Base-by-base conservation (phyloP, 2,113 vertebrate species). In the Rhadina sibilatrix region DNA sequence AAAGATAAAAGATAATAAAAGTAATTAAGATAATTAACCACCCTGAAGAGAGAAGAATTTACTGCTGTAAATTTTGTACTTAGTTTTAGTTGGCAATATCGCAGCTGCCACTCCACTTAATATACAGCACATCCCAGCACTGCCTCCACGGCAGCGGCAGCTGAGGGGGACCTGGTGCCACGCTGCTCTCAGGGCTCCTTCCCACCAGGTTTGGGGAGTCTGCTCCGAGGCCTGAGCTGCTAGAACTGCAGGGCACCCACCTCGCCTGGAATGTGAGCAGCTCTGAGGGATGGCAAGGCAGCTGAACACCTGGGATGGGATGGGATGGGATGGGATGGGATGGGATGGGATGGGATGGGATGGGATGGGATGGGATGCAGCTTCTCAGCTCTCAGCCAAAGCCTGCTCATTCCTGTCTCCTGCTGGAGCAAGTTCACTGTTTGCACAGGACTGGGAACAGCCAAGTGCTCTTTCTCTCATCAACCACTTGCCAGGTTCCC, bases 11-110 rank as follows among this genome's bases (percentile, higher is more conserved):
- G 98, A 98, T 98, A 98, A 98, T 98, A 98, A 98, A 98, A 98
- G 98, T 98, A 98, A 98, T 98, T 98, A 98, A 98, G 98, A 98
- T 98, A 98, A 98, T 98, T 98, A 98, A 98, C 98, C 98, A 98
- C 98, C 98, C 98, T 96, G 98, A 98, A 98, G 98, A 98, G 98
- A 98, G 98, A 97, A 98, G 98, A 98, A 98, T 98, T 97, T 97
- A 97, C 98, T 95, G 98, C 97, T 96, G 97, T 98, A 98, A 98
- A 98, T 98, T 98, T 97, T 97, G 96, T 88, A 93, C 98, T 97
- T 98, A 96, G 98, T 98, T 98, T 98, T 89, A 79, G 95, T 95
- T 94, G 97, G 98, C 97, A 96, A 97, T 97, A 95, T 94, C 81
- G 15, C 98, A 98, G 97, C 98, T 98, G 98, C 97, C 97, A 96